Evolutionary conservation across 1,140 invertebrate species (phyloP).

Genomic region (Brachionus rotundiformis): DNA sequence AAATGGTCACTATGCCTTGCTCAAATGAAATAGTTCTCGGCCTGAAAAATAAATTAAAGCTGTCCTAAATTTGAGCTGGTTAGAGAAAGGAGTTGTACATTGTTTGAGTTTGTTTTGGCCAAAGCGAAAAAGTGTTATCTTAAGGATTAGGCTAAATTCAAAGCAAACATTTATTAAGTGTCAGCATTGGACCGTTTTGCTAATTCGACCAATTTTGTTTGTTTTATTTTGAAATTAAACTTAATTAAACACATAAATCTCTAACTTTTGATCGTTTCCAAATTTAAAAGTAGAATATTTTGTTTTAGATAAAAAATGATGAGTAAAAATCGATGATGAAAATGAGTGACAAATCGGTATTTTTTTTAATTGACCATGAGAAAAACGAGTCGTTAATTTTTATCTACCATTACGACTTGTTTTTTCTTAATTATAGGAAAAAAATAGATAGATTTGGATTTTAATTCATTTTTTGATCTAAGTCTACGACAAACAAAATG

Average conservation of each 20-base stretch:
- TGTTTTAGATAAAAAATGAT: background rate
- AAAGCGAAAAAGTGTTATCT: background rate
- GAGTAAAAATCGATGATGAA: background rate
- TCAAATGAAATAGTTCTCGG: background rate
- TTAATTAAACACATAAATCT: slow-evolving; percentile 21
- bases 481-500: background rate
- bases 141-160: background rate
- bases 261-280: background rate
- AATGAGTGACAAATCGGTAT: background rate
- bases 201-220: background rate
- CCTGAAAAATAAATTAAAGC: background rate
- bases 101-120: slow-evolving; percentile 12
- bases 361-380: background rate
- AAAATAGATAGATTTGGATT: too few relatives aligned
- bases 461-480: background rate
- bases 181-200: slow-evolving; percentile 5
- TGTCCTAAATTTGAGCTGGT: background rate
- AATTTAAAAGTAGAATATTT: background rate
- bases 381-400: background rate
- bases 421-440: too few relatives aligned
- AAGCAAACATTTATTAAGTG: slow-evolving; percentile 14
- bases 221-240: slow-evolving; percentile 21
- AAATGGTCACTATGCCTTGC: slow-evolving; percentile 2
- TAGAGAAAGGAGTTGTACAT: background rate
- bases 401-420: background rate